phyloP scores from a whole-genome alignment of 2,113 vertebrate species.

The Archocentrus centrarchus region DNA sequence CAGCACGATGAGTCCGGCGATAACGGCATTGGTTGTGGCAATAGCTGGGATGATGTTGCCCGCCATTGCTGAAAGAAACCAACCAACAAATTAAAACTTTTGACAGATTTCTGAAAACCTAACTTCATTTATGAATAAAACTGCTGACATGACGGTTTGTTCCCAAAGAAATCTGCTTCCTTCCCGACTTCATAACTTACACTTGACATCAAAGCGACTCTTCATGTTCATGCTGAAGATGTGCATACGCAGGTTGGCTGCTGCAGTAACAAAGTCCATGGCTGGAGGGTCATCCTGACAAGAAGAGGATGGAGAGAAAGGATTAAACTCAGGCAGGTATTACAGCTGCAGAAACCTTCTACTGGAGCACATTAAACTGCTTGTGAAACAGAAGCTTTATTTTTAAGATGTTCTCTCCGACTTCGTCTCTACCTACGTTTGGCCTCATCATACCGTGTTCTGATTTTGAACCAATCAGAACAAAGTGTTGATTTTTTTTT shows the following conservation, averaged over 20 bases:
- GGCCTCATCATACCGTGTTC: too few species aligned
- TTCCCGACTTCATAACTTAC: conserved; percentile 80
- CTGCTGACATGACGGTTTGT: background rate
- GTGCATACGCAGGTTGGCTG: conserved; percentile 96
- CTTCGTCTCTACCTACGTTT: too few species aligned
- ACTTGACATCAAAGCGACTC: conserved; percentile 98
- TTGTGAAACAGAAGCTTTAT: too few species aligned
- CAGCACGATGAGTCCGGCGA: conserved; percentile 95
- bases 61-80: conserved; percentile 89
- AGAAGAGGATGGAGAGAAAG: background rate
- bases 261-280: conserved; percentile 98
- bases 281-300: conserved; percentile 93
- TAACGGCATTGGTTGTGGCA: conserved; percentile 97
- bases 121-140: background rate
- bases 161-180: background rate
- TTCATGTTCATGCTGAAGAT: conserved; percentile 99
- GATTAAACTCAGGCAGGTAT: background rate
- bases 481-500: too few species aligned
- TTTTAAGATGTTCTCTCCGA: too few species aligned
- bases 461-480: too few species aligned
- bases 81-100: background rate
- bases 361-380: background rate
- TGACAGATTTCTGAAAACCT: too few species aligned
- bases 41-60: conserved; percentile 99
- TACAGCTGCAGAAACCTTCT: background rate